Conservation (phyloP, 2,797 vertebrate genomes). For the Liasis olivaceus region DNA sequence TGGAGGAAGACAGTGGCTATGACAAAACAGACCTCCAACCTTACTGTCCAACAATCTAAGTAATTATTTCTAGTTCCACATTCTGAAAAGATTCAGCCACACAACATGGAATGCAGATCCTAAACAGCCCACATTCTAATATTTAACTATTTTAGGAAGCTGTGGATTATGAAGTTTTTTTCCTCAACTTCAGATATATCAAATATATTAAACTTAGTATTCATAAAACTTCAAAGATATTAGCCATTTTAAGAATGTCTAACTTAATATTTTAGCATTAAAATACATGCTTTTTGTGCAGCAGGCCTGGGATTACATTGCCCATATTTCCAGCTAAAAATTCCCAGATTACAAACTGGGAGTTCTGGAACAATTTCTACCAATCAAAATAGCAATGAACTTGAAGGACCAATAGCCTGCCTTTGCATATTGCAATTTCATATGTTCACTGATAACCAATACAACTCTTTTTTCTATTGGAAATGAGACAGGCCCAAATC, state of each 20-base stretch:
- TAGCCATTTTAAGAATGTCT: background rate
- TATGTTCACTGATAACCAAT: background rate
- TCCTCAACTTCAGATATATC: background rate
- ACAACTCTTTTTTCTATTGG: background rate
- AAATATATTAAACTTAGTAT: background rate
- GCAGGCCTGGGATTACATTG: background rate
- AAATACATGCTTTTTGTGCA: background rate
- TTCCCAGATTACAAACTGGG: background rate
- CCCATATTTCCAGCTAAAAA: background rate
- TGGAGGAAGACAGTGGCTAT: background rate
- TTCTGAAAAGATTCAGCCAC: background rate
- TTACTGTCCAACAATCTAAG: background rate
- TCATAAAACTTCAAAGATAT: background rate
- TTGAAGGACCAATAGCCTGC: background rate
- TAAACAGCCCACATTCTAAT: background rate
- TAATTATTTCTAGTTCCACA: background rate
- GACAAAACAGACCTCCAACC: background rate
- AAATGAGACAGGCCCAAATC: background rate
- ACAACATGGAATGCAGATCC: background rate
- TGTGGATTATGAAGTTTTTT: background rate
- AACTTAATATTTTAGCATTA: background rate
- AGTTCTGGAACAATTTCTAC: background rate
- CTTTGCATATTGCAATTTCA: background rate
- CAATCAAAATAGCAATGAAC: background rate
- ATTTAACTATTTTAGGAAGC: background rate